A percentile compares a stretch with the other conserved stretches of the same genome.
Evolutionary conservation across 2,888 invertebrate species (phyloP).

Genomic region (Deilephila porcellus): DNA sequence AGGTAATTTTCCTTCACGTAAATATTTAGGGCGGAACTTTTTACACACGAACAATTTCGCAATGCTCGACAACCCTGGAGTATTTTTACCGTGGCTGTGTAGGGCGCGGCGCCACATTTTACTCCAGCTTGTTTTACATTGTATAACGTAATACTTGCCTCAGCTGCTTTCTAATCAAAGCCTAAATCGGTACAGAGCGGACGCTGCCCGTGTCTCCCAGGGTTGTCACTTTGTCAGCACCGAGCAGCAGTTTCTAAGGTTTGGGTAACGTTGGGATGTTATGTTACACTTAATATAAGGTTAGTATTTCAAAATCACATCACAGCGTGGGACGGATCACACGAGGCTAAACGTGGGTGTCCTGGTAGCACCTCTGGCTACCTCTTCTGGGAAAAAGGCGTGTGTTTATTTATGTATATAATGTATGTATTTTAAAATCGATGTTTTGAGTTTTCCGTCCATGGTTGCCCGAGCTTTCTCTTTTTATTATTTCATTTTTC

Average conservation of each 20-base stretch:
- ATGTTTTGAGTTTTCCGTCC: too few relatives aligned
- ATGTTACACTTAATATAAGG: too few relatives aligned
- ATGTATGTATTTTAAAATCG: too few relatives aligned
- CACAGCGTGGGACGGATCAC: too few relatives aligned
- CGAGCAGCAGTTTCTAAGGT: neutral
- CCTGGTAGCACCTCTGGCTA: too few relatives aligned
- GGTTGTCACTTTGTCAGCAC: neutral
- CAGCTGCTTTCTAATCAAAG: slow-evolving; percentile 42
- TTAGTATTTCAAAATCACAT: too few relatives aligned
- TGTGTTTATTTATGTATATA: too few relatives aligned
- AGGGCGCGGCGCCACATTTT: slow-evolving; percentile 7
- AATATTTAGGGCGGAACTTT: neutral
- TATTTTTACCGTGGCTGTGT: slow-evolving; percentile 1
- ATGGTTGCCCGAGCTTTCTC: too few relatives aligned
- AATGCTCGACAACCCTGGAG: neutral
- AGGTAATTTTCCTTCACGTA: too few relatives aligned
- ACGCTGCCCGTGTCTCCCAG: neutral
- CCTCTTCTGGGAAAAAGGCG: too few relatives aligned
- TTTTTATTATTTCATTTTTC: too few relatives aligned
- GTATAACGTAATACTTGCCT: slow-evolving; percentile 27
- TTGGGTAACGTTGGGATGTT: neutral
- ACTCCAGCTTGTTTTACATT: slow-evolving; percentile 30
- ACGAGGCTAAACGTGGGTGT: too few relatives aligned
- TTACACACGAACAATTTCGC: slow-evolving; percentile 3
- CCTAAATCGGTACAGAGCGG: slow-evolving; percentile 31